Base-by-base conservation (phyloP, 2,113 vertebrate genomes). In the Macquaria ambigua region DNA sequence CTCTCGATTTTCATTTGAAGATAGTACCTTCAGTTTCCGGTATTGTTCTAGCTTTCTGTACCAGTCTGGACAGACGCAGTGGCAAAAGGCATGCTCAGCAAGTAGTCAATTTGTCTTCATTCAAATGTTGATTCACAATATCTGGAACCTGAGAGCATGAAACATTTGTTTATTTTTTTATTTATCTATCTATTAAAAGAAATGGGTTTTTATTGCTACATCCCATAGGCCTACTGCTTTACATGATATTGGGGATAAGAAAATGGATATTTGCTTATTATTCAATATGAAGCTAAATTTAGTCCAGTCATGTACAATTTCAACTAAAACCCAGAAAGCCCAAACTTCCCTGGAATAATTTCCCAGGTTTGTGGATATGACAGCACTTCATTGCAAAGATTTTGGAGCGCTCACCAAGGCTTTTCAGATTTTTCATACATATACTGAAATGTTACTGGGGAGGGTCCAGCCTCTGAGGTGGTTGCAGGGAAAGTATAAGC, bases 1-100 rank as follows among this genome's bases (percentile, higher is more conserved):
- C 11, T 56, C 20, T 15, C 0, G 16, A 18, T 79, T 78, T 78
- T 81, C 77, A 39, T 66, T 43, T 87, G 69, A 74, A 75, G 10
- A 21, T 4, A 20, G 5, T 0, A 10, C 1, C 1, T 5, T 0
- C 16, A 16, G 3, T 12, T 81, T 78, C 68, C 56, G 68, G 46
- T 0, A 50, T 37, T 50, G 1, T 21, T 68, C 16, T 20, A 16
- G 28, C 11, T 67, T 66, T 67, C 0, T 74, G 31, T 41, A 2
- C 2, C 2, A 8, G 8, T 8, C 20, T 53, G 72, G 28, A 48
- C 61, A 56, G 48, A 39, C 25, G 48, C 50, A 39, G 2, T 59
- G 16, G 31, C 6, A 37, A 10, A 50, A 37, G 39, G 16, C 11
- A 43, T 8, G 34, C 62, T 28, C 58, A 61, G 6, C n/a, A 21